Conservation (phyloP, 92 coral and sea anemone genomes). For the Heteractis magnifica region DNA sequence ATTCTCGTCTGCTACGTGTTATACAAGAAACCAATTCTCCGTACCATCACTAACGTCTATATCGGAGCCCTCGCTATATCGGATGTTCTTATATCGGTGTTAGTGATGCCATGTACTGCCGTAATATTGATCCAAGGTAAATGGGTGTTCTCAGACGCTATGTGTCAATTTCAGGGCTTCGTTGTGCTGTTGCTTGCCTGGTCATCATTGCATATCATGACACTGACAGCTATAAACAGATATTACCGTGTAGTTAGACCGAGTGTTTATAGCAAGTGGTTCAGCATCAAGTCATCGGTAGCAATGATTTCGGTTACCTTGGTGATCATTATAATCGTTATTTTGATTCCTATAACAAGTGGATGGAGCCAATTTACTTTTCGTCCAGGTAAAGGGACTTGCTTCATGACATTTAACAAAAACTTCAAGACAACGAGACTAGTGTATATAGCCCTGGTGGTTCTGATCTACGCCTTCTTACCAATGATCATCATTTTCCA, state of each 20-base stretch:
- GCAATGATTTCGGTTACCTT: constrained; percentile 20
- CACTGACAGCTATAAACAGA: constrained; percentile 50
- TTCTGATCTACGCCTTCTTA: constrained; percentile 21
- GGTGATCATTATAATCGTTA: constrained; percentile 16
- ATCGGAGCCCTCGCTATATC: constrained; percentile 40
- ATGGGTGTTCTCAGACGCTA: constrained; percentile 31
- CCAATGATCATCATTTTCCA: constrained; percentile 31
- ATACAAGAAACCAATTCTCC: constrained; percentile 42
- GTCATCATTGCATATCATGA: constrained; percentile 45
- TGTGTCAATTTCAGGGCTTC: constrained; percentile 49
- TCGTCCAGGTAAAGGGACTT: constrained; percentile 42
- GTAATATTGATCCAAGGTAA: constrained; percentile 22
- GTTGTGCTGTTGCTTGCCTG: constrained; percentile 24
- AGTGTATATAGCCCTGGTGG: constrained; percentile 16
- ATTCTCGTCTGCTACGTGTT: constrained; percentile 36
- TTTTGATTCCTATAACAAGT: constrained; percentile 29
- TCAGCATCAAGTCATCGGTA: constrained; percentile 17
- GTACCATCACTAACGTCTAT: constrained; percentile 46
- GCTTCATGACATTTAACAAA: constrained; percentile 46
- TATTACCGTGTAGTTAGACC: constrained; percentile 54
- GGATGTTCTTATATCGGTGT: constrained; percentile 39
- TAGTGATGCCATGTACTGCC: constrained; percentile 53
- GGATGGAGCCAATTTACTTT: constrained; percentile 32
- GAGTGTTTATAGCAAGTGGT: constrained; percentile 27
- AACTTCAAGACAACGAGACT: constrained; percentile 6